Evolutionary conservation across 2,113 vertebrate species (phyloP), one percentile per base, ranked within the genome.

Genomic region (Caloenas nicobarica): DNA sequence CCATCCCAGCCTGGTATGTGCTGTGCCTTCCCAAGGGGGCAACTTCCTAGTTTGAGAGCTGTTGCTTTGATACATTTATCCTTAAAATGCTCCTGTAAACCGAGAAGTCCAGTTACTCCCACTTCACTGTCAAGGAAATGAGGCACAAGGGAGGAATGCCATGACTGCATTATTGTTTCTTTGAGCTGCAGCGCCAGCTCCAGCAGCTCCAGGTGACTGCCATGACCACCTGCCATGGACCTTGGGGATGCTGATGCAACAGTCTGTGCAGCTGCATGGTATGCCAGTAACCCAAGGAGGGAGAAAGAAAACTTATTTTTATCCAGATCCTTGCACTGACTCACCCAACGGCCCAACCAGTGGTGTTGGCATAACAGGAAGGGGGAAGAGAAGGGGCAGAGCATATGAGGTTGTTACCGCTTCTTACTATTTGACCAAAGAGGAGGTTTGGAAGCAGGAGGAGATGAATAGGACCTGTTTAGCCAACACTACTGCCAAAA

Each of bases 291-390:
- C 36, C 22, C 81, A 34, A 64, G 72, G 28, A 3, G 56, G 57
- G 65, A 62, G 54, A 92, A 90, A 87, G 53, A 62, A 81, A 72
- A 86, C n/a, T 60, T 95, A 91, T 93, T 95, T 95, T 95, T 95
- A 81, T 93, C 91, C 95, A 79, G 53, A 85, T 89, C 89, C 83
- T 92, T 65, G 65, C 94, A 91, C 65, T 97, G 95, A 96, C 86
- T 97, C 95, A 97, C 53, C 77, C 93, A 96, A 96, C 89, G 81
- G 95, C 73, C 78, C 88, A 57, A 88, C 81, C 79, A 87, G 96
- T 76, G 85, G 48, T 22, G 54, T 81, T 91, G 86, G 94, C 93
- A 72, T 68, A 96, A 96, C 92, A 96, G 96, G 94, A 97, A 97
- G 91, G 83, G 91, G 95, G 89, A 81, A 91, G 80, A 96, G 86